These are phyloP conservation scores for Gallinago jamesoni DNA, from an alignment of 2,113 vertebrate species.

Conservation along the genomic window DNA sequence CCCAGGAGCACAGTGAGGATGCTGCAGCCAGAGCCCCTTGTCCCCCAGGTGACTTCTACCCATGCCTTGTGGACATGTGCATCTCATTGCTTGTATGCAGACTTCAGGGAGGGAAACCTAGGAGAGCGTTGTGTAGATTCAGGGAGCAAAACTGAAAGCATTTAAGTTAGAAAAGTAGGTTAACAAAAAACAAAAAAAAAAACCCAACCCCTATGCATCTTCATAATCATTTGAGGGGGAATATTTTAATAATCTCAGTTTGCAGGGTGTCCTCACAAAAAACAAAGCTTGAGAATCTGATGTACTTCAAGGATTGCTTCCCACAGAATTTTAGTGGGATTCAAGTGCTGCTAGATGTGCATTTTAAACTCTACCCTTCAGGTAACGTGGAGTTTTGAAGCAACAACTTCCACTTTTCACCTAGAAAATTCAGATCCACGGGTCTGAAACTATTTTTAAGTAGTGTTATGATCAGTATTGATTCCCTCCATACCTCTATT, in stretches of 20 bases:
- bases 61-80: fast-evolving
- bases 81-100: not conserved
- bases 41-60: not conserved
- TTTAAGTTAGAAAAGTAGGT: not conserved
- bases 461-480: not conserved
- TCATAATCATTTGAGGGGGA: not conserved
- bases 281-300: not conserved
- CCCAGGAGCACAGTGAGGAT: not conserved
- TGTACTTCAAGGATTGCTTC: not conserved
- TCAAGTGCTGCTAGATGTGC: not conserved
- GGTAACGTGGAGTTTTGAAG: not conserved
- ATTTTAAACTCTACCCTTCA: not conserved
- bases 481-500: not conserved
- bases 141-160: not conserved
- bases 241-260: not conserved
- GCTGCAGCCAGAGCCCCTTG: not conserved
- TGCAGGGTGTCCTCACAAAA: not conserved
- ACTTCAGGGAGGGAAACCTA: not conserved
- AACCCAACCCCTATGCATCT: not conserved
- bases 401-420: not conserved
- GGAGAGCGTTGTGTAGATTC: not conserved
- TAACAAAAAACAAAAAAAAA: not conserved
- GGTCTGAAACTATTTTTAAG: not conserved
- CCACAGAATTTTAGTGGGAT: not conserved
- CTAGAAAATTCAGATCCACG: not conserved